Evolutionary conservation across 2,797 vertebrate species (phyloP).

Genomic region (Bryconaethiops microstoma): DNA sequence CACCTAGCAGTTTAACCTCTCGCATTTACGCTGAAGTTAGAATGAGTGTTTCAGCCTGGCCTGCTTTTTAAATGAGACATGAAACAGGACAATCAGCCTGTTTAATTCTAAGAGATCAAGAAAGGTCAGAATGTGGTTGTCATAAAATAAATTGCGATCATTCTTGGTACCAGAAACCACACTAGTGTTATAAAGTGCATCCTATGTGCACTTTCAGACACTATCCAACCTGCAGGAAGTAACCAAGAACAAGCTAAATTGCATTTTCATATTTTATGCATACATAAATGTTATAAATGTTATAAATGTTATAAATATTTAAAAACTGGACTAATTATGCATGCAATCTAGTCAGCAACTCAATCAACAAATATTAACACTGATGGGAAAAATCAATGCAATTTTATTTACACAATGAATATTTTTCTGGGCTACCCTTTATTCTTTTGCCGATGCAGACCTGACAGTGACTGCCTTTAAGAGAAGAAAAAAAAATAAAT

Average conservation of each 20-base stretch:
- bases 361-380: not conserved
- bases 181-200: too few species aligned
- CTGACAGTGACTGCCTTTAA: conserved; percentile 20
- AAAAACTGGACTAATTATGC: not conserved
- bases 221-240: conserved; percentile 3
- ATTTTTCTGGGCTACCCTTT: not conserved
- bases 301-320: not conserved
- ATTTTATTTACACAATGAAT: not conserved
- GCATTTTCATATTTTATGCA: conserved; percentile 24
- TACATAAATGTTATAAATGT: too few species aligned
- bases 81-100: too few species aligned
- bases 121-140: too few species aligned
- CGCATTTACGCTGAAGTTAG: too few species aligned
- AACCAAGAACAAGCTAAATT: conserved; percentile 19
- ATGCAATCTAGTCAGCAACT: not conserved
- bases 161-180: too few species aligned
- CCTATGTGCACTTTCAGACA: not conserved
- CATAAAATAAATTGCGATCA: too few species aligned
- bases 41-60: too few species aligned
- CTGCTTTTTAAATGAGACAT: too few species aligned
- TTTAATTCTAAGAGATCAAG: too few species aligned
- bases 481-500: not conserved
- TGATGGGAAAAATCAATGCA: not conserved
- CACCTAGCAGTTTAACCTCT: too few species aligned
- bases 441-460: conserved; percentile 6